Evolutionary conservation across 2,888 invertebrate genomes (phyloP).

Genomic region (Xestia sexstrigata): DNA sequence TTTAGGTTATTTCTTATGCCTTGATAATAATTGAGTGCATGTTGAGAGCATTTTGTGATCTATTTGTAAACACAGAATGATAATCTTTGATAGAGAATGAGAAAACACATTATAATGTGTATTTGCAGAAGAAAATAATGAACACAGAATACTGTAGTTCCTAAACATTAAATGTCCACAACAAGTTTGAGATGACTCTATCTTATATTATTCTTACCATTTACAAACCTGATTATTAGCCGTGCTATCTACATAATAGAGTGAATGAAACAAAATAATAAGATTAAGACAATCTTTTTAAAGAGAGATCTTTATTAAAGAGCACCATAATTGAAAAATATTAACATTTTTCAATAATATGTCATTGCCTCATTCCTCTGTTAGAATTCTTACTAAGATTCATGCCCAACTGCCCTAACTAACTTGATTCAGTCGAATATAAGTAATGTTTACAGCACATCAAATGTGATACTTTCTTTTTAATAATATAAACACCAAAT

Average conservation of each 20-base stretch:
- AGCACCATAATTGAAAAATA: not conserved
- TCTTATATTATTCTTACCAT: constrained; percentile 4
- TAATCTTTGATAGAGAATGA: not conserved
- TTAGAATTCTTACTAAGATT: not conserved
- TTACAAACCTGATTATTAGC: not conserved
- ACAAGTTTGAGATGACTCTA: not conserved
- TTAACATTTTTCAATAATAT: not conserved
- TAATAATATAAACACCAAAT: not conserved
- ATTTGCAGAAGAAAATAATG: not conserved
- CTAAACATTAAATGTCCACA: constrained; percentile 2
- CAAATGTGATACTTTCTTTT: not conserved
- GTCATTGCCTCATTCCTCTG: not conserved
- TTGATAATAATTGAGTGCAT: not conserved
- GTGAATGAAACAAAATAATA: not conserved
- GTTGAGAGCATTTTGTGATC: not conserved
- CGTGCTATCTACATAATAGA: not conserved
- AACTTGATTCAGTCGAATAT: not conserved
- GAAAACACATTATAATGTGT: not conserved
- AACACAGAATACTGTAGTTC: not conserved
- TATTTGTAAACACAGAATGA: constrained; percentile 4
- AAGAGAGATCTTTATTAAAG: not conserved
- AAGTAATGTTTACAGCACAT: not conserved
- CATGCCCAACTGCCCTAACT: not conserved
- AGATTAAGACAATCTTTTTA: not conserved
- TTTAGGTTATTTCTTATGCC: constrained; percentile 43